Conservation (phyloP, 2,113 vertebrate species). For the Tyto alba region DNA sequence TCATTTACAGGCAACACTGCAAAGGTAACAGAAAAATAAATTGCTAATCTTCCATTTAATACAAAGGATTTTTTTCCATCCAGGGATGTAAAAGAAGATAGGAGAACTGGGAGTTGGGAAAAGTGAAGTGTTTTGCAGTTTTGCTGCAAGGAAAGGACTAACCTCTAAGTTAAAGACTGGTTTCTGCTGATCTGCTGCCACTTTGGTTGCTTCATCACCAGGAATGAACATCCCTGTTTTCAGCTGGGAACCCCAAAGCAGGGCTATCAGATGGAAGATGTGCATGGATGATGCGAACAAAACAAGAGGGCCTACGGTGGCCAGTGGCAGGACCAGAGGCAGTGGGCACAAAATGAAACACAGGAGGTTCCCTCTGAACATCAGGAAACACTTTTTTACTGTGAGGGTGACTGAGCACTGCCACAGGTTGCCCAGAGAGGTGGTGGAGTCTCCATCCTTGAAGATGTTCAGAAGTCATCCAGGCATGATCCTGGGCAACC, state of each 20-base stretch:
- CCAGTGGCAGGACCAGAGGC: not conserved
- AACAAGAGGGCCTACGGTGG: not conserved
- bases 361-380: not conserved
- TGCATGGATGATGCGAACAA: not conserved
- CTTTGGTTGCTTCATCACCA: not conserved
- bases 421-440: not conserved
- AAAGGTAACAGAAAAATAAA: not conserved
- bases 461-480: rapidly evolving
- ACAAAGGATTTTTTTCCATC: not conserved
- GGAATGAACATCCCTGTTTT: not conserved
- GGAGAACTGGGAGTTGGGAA: not conserved
- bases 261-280: rapidly evolving
- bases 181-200: not conserved
- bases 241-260: not conserved
- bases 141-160: not conserved
- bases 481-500: not conserved
- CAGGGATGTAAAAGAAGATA: not conserved
- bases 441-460: not conserved
- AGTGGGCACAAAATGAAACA: not conserved
- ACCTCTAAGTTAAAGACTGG: not conserved
- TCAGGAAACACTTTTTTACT: not conserved
- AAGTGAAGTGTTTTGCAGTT: not conserved
- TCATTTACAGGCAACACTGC: not conserved
- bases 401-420: not conserved
- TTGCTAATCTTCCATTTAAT: not conserved